A percentile compares a stretch with the other conserved stretches of the same genome.
phyloP scores from a whole-genome alignment of 1,140 invertebrate species.

The Drosophila arawakana region DNA sequence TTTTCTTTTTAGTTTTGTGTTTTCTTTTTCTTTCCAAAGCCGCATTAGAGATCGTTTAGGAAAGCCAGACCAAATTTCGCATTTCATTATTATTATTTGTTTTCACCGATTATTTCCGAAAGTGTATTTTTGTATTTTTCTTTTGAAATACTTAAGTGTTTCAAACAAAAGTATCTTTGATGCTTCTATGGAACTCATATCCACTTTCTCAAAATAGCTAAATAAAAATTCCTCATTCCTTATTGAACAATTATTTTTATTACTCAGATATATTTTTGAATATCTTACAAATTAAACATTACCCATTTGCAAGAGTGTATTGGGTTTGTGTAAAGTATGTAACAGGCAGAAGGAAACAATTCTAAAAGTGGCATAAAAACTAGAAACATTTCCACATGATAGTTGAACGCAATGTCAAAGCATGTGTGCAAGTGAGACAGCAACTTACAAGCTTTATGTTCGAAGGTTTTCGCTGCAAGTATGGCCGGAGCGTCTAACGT shows the following conservation, averaged over 20 bases:
- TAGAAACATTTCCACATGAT: too few relatives aligned
- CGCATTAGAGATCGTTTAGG: constrained; percentile 2
- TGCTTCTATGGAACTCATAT: neutral
- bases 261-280: too few relatives aligned
- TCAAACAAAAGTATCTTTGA: neutral
- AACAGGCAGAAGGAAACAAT: too few relatives aligned
- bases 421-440: too few relatives aligned
- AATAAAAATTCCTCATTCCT: neutral
- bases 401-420: too few relatives aligned
- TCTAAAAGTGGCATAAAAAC: too few relatives aligned
- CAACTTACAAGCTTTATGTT: too few relatives aligned
- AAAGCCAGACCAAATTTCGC: constrained; percentile 3
- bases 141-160: constrained; percentile 10
- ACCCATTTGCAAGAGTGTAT: too few relatives aligned
- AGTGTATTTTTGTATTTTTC: constrained; percentile 17
- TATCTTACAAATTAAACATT: too few relatives aligned
- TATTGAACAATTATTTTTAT: neutral
- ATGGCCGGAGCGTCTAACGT: too few relatives aligned
- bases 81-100: constrained; percentile 37
- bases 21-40: neutral
- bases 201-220: neutral
- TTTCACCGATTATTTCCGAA: constrained; percentile 18
- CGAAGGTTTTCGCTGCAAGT: too few relatives aligned
- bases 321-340: too few relatives aligned
- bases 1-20: neutral